phyloP scores from a whole-genome alignment of 2,797 vertebrate genomes.

The Acanthurus lineatus region DNA sequence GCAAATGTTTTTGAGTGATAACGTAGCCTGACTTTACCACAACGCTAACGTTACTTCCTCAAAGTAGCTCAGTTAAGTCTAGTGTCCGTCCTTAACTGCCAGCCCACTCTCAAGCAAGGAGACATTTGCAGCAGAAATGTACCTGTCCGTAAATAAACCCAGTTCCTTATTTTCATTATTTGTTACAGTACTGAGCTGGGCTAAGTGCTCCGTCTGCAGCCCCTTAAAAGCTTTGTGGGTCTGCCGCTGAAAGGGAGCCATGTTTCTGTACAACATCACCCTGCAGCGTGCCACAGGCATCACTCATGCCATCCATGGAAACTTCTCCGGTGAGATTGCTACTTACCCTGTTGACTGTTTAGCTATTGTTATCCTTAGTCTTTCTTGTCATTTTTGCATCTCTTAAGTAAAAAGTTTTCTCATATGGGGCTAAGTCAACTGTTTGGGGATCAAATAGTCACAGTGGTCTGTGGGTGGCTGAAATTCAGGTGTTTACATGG shows the following conservation, averaged over 20 bases:
- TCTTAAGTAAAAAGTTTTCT: not conserved
- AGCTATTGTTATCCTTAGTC: not conserved
- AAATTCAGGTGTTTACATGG: not conserved
- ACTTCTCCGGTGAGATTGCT: conserved; percentile 93
- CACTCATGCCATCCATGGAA: conserved; percentile 97
- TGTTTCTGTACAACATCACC: conserved; percentile 99
- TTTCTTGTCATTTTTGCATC: not conserved
- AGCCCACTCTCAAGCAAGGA: not conserved
- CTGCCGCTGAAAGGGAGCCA: conserved; percentile 70
- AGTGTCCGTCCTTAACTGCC: not conserved
- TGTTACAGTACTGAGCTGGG: conserved; percentile 55
- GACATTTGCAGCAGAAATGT: not conserved
- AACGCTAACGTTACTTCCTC: not conserved
- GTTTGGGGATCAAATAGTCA: not conserved
- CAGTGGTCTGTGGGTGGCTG: too few relatives aligned
- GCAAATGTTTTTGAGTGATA: too few relatives aligned
- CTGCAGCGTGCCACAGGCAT: conserved; percentile 97
- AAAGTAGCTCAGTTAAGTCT: not conserved
- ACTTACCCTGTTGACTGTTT: too few relatives aligned
- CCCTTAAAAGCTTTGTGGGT: conserved; percentile 53
- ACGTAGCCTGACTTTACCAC: not conserved
- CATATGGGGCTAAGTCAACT: not conserved
- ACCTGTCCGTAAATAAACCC: not conserved
- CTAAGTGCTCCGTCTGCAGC: conserved; percentile 49
- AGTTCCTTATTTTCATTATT: not conserved